Evolutionary conservation across 2,113 vertebrate species (phyloP).

Genomic region (sheep (Ovis aries)): DNA sequence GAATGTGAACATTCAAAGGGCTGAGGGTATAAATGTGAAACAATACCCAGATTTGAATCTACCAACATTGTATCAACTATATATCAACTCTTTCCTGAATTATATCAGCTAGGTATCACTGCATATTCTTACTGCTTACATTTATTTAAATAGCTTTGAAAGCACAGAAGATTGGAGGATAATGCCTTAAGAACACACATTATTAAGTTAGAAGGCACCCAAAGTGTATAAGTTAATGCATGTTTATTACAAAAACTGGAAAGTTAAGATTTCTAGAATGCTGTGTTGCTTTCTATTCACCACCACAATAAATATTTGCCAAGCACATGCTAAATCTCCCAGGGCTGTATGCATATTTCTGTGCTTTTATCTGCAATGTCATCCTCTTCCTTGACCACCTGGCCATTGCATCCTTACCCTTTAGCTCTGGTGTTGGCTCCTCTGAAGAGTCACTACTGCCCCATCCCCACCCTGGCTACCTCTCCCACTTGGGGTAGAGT

Average conservation of each 20-base stretch:
- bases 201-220: conserved; percentile 11
- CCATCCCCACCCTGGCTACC: background rate
- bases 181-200: background rate
- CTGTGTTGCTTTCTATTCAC: background rate
- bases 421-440: background rate
- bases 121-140: background rate
- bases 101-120: background rate
- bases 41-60: background rate
- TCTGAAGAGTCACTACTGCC: background rate
- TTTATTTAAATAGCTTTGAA: conserved; percentile 21
- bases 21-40: background rate
- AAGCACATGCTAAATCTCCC: background rate
- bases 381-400: background rate
- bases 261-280: background rate
- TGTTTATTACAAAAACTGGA: background rate
- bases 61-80: background rate
- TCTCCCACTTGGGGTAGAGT: background rate
- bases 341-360: background rate
- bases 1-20: background rate
- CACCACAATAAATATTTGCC: background rate
- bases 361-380: background rate
- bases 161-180: background rate
- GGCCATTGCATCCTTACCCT: background rate
- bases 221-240: background rate
- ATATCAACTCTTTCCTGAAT: background rate